These are phyloP conservation scores for Serilophus lunatus DNA, from an alignment of 2,113 vertebrate species.

Conservation along the genomic window DNA sequence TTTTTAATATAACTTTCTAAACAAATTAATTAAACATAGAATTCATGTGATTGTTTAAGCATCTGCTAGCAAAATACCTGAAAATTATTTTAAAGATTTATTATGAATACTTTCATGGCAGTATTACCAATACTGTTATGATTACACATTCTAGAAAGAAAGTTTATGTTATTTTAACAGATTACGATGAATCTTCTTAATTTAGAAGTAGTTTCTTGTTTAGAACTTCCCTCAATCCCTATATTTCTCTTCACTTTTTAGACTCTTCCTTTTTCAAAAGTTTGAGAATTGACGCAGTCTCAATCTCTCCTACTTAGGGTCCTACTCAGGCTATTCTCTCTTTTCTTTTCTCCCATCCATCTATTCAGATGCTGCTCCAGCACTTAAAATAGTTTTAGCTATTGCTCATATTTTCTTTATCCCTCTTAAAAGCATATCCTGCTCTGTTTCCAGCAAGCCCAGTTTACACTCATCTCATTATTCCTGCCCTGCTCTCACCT, in stretches of 20 bases:
- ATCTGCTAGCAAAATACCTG: neutral
- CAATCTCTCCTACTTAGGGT: neutral
- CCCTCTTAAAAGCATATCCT: neutral
- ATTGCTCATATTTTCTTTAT: neutral
- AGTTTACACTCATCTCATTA: too few relatives aligned
- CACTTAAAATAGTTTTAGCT: neutral
- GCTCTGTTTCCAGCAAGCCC: neutral
- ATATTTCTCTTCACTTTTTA: neutral
- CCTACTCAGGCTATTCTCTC: neutral
- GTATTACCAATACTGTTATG: neutral
- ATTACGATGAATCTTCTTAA: neutral
- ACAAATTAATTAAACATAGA: neutral
- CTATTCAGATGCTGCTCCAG: neutral
- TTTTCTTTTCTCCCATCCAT: neutral
- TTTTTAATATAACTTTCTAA: neutral
- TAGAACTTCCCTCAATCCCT: neutral
- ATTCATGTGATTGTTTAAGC: neutral
- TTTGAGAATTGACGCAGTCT: neutral
- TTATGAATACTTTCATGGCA: neutral
- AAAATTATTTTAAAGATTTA: neutral
- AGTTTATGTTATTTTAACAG: neutral
- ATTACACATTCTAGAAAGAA: neutral
- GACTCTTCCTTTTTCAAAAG: neutral
- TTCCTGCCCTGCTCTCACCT: too few relatives aligned
- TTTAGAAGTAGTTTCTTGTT: neutral